Base-by-base conservation (phyloP, 2,797 vertebrate genomes). In the Anniella stebbinsi region DNA sequence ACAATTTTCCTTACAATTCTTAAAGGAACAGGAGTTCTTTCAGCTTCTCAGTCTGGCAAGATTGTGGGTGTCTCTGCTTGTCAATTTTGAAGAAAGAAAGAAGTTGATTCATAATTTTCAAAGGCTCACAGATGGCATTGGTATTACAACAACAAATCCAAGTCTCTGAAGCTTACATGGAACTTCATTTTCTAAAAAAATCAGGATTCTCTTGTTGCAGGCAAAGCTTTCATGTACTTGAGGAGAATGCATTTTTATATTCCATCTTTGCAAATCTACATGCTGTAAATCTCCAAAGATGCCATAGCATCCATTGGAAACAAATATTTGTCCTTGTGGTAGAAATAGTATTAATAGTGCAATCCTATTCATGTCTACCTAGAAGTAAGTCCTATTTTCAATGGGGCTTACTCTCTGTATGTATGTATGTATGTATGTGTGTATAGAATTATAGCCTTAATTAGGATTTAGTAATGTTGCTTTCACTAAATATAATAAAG, bases 11-110 rank as follows among this genome's bases (percentile, higher is more conserved):
- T 48, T 66, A 12, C 70, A 88, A 25, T 83, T 83, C 23, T 83
- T 88, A 72, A 72, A 81, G 11, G 28, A 25, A 41, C n/a, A 38
- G 86, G 12, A 57, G 25, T 17, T 18, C 21, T 73, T 82, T 63
- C 78, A 88, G 78, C 30, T 17, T 45, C 66, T 69, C 45, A 54
- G n/a, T 45, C 25, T 81, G 48, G 45, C 51, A 70, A 88, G 36
- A 60, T 80, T 88, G 54, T 72, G 48, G 30, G 51, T 70, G 36
- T 76, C 66, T 69, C 82, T 48, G 63, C 86, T 80, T 87, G 76
- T 87, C 41, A 69, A 2, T 45, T 67, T 30, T 83, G 60, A 83
- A 38, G 54, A 33, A 12, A 51, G 63, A 80, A 60, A 51, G 63
- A 80, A 60, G 33, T 80, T 66, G 66, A 78, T 45, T 67, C 41